phyloP scores from a whole-genome alignment of 2,797 vertebrate genomes.

The Neostethus bicornis region DNA sequence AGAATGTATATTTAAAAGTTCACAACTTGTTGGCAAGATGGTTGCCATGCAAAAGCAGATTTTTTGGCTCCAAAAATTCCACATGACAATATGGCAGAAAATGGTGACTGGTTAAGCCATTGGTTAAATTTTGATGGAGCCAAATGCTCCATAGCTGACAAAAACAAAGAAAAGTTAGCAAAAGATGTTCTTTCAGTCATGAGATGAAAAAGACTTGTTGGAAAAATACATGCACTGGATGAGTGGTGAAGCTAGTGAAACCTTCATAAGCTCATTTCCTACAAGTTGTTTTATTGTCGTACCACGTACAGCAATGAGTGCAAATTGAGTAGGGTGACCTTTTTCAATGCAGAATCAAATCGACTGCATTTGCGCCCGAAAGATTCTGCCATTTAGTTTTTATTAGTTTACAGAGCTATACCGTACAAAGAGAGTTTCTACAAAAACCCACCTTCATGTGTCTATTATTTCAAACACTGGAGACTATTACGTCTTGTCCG shows the following conservation, averaged over 20 bases:
- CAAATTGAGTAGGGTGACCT: constrained; percentile 91
- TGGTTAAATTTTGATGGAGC: no score
- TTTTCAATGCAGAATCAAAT: constrained; percentile 82
- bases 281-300: constrained; percentile 84
- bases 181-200: constrained; percentile 65
- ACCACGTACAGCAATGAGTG: constrained; percentile 78
- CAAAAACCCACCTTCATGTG: constrained; percentile 28
- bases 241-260: constrained; percentile 78
- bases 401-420: constrained; percentile 65
- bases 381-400: constrained; percentile 86
- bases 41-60: no score
- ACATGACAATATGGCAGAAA: no score
- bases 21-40: no score
- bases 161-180: constrained; percentile 39
- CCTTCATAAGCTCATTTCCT: constrained; percentile 88
- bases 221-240: constrained; percentile 77
- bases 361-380: constrained; percentile 84
- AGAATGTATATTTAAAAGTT: no score
- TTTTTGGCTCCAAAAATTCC: no score
- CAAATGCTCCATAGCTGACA: no score
- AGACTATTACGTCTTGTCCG: constrained; percentile 44
- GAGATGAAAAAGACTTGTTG: constrained; percentile 61
- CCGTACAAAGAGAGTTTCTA: constrained; percentile 26
- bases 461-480: constrained; percentile 45
- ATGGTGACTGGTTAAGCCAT: no score